These are phyloP conservation scores for Xiphophorus birchmanni DNA, from an alignment of 2,797 vertebrate species.

Conservation along the genomic window DNA sequence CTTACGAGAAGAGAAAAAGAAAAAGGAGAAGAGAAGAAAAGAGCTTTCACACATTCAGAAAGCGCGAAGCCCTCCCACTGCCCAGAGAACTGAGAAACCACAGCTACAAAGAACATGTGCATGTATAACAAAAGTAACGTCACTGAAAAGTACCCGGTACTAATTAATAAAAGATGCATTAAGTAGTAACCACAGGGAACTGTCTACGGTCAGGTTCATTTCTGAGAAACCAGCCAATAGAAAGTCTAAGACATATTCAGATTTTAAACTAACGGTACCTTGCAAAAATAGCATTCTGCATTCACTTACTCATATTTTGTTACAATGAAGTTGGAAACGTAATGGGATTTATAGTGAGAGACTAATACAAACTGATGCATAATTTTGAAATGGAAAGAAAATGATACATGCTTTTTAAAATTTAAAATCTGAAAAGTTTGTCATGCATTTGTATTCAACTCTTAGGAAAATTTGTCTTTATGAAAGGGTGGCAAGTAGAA, in stretches of 20 bases:
- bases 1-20: background rate
- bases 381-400: background rate
- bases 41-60: background rate
- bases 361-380: background rate
- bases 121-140: background rate
- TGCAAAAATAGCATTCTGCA: background rate
- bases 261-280: background rate
- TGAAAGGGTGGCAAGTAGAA: background rate
- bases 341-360: background rate
- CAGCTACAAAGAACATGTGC: background rate
- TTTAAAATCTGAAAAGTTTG: background rate
- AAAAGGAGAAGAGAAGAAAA: background rate
- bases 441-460: background rate
- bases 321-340: background rate
- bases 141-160: background rate
- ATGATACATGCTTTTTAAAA: background rate
- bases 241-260: background rate
- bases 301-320: background rate
- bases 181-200: background rate
- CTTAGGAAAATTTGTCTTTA: background rate
- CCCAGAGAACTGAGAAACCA: background rate
- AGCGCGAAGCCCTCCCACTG: background rate
- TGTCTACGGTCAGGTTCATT: background rate
- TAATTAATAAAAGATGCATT: background rate
- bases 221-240: background rate